Conservation (phyloP, 2,797 vertebrate species). For the Falco peregrinus region DNA sequence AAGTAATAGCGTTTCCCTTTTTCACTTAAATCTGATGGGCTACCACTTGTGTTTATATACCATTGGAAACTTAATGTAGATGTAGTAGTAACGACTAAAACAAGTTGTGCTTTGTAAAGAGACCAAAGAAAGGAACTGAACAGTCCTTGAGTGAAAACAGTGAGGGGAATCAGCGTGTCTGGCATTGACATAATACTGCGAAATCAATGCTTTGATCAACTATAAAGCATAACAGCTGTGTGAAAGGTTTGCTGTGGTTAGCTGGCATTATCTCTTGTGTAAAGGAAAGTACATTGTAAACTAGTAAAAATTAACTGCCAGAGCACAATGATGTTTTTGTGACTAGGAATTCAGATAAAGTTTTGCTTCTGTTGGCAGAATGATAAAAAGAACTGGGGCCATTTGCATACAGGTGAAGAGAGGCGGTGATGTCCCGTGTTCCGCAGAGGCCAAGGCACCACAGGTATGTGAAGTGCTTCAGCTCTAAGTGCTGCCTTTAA, state of each 20-base stretch:
- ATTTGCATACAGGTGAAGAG: conserved; percentile 82
- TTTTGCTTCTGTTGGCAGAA: conserved; percentile 62
- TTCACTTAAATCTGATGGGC: not conserved
- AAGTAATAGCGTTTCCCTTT: not conserved
- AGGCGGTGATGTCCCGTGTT: not conserved
- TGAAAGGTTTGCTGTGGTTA: conserved; percentile 52
- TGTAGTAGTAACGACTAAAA: not conserved
- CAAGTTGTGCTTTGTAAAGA: conserved; percentile 46
- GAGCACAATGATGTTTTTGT: conserved; percentile 78
- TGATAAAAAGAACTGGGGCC: conserved; percentile 67
- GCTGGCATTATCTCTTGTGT: conserved; percentile 61
- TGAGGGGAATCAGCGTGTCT: not conserved
- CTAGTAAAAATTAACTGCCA: conserved; percentile 83
- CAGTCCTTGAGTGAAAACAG: not conserved
- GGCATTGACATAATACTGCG: conserved; percentile 26
- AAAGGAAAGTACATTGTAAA: conserved; percentile 59
- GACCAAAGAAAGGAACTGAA: not conserved
- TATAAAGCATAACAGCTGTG: conserved; percentile 51
- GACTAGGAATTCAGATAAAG: conserved; percentile 65
- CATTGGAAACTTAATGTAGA: conserved; percentile 18
- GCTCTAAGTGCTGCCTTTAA: conserved; percentile 19
- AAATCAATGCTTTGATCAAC: conserved; percentile 50
- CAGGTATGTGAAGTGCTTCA: conserved; percentile 70
- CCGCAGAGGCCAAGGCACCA: conserved; percentile 37
- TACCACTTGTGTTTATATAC: not conserved